A percentile compares a stretch with the other conserved stretches of the same genome.
Evolutionary conservation across 2,797 vertebrate species (phyloP).

Genomic region (Neoniphon sammara): DNA sequence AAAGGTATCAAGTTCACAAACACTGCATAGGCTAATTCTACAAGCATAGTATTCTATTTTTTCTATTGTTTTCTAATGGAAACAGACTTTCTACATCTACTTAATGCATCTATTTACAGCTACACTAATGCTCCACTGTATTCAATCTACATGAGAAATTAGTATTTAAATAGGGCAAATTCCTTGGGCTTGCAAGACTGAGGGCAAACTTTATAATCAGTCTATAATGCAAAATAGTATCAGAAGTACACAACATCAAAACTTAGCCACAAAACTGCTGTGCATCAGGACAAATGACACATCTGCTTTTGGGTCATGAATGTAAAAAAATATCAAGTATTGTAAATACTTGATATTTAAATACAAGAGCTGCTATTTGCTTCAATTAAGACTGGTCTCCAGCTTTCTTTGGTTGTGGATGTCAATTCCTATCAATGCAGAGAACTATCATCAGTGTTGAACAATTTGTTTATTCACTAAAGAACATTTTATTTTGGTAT

Average conservation of each 20-base stretch:
- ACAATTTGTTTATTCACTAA: neutral
- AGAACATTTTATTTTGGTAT: neutral
- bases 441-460: neutral
- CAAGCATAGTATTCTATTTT: neutral
- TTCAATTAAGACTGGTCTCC: neutral
- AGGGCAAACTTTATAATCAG: neutral
- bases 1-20: constrained; percentile 28
- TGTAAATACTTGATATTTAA: no score
- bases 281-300: no score
- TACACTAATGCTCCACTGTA: neutral
- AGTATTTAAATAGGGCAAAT: neutral
- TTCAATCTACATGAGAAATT: neutral
- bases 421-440: neutral
- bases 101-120: neutral
- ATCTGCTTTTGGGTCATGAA: no score
- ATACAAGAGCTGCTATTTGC: no score
- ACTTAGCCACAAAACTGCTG: no score
- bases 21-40: neutral
- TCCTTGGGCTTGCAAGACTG: neutral
- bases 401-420: neutral
- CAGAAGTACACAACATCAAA: no score
- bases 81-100: neutral
- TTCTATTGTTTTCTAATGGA: neutral
- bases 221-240: neutral
- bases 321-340: no score